Base-by-base conservation (phyloP, 1,140 invertebrate species). In the Drosophila repletoides region DNA sequence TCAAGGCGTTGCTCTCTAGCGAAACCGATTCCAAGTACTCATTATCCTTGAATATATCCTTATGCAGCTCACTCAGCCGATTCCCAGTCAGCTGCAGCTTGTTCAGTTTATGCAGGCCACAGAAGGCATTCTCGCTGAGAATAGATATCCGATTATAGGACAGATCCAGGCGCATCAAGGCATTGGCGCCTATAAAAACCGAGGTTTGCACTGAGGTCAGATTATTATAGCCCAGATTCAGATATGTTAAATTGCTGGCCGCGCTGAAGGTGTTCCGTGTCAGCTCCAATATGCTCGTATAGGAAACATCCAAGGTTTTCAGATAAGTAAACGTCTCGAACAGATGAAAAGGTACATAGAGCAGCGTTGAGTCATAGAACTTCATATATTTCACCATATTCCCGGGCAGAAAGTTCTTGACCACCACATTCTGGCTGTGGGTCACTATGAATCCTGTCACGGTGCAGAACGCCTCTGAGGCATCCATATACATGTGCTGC, bases 331-430 rank as follows among this genome's bases (percentile, higher is more conserved):
- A 89, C 1, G 79, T 79, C 36, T 88, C 84, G 52, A 90, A 90
- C 0, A 90, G 33, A 33, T 79, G 87, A 3, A 88, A 84, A 24
- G 89, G 89, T 45, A 90, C 59, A 48, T 89, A 89, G 14, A 90
- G 63, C 51, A 90, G 46, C 5, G 71, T 71, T 0, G 88, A 90
- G 4, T 88, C 76, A 53, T 90, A 89, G 68, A 90, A 90, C 49
- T 90, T 90, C 81, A 90, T 90, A 29, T 86, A 89, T 68, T 84
- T 88, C n/a, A 87, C 80, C 68, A 67, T 71, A 10, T 88, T 88
- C 0, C 73, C 88, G 26, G 56, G 49, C 9, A 59, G 26, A 49
- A 86, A 73, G 10, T 77, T 76, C 26, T 75, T 74, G 2, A 90
- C 76, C 34, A 81, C 76, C 3, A 88, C 70, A 10, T 88, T 87